These are phyloP conservation scores for Hypolimnas misippus DNA, from an alignment of 2,888 invertebrate species.

Conservation along the genomic window DNA sequence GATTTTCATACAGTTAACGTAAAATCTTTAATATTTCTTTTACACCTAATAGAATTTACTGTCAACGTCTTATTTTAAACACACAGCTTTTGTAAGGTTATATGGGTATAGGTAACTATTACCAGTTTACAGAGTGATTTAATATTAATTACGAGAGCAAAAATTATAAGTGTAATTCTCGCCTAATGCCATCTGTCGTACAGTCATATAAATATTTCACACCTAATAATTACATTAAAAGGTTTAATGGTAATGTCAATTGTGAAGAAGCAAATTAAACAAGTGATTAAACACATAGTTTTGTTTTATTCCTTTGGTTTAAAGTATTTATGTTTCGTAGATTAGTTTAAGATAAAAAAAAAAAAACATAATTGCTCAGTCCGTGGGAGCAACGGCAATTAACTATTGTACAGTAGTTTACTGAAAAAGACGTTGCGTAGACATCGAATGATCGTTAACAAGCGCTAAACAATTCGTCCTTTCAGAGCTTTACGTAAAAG, in stretches of 20 bases:
- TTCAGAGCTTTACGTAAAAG: slow-evolving; percentile 14
- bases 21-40: no score
- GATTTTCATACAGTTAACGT: no score
- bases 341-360: background rate
- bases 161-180: no score
- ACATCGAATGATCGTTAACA: slow-evolving; percentile 6
- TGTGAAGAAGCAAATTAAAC: background rate
- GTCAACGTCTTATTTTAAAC: no score
- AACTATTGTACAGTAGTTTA: background rate
- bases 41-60: no score
- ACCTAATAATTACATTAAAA: background rate
- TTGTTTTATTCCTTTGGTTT: no score
- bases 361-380: background rate
- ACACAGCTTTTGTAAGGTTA: no score
- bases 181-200: background rate
- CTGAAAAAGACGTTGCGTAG: background rate
- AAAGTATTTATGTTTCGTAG: background rate
- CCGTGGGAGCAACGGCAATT: background rate
- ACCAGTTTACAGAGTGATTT: no score
- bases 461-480: slow-evolving; percentile 28
- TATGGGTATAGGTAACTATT: no score
- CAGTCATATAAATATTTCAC: background rate
- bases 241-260: background rate
- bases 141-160: no score
- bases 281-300: background rate